Evolutionary conservation across 2,888 invertebrate genomes (phyloP).

Genomic region (Dynastes maya): DNA sequence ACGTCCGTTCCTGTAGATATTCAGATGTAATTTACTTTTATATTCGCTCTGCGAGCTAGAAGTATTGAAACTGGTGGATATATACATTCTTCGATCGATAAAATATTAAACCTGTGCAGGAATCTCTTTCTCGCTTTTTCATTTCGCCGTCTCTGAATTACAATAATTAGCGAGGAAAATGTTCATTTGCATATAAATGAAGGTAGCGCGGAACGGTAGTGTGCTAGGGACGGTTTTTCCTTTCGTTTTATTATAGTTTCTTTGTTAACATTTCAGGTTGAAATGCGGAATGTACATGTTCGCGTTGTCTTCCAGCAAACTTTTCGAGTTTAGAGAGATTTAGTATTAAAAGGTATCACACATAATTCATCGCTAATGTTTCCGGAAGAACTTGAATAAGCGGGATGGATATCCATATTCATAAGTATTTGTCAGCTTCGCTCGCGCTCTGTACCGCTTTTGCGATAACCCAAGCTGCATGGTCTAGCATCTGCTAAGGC

Average conservation of each 20-base stretch:
- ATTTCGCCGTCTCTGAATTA: conserved; percentile 35
- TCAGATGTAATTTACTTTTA: no score
- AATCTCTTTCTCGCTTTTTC: conserved; percentile 30
- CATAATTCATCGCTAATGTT: conserved; percentile 44
- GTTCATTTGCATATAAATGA: conserved; percentile 46
- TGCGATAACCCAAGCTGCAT: conserved; percentile 2
- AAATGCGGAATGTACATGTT: conserved; percentile 15
- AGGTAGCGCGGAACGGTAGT: conserved; percentile 8
- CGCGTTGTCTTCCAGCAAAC: conserved; percentile 34
- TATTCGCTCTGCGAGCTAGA: no score
- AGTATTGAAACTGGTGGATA: no score
- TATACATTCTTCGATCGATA: conserved; percentile 18
- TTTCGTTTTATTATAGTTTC: conserved; percentile 37
- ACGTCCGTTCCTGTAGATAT: no score
- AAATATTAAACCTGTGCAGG: conserved; percentile 26
- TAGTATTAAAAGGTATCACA: conserved; percentile 45
- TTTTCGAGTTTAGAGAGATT: conserved; percentile 38
- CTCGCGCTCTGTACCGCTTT: not conserved
- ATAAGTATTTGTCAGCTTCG: conserved; percentile 35
- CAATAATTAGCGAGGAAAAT: conserved; percentile 45
- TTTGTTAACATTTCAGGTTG: conserved; percentile 35
- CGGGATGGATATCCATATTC: conserved; percentile 34
- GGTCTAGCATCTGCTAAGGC: conserved; percentile 6
- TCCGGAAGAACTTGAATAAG: conserved; percentile 41
- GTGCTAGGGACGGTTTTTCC: not conserved